Conservation (phyloP, 2,888 invertebrate genomes). For the Poecilobothrus nobilitatus region DNA sequence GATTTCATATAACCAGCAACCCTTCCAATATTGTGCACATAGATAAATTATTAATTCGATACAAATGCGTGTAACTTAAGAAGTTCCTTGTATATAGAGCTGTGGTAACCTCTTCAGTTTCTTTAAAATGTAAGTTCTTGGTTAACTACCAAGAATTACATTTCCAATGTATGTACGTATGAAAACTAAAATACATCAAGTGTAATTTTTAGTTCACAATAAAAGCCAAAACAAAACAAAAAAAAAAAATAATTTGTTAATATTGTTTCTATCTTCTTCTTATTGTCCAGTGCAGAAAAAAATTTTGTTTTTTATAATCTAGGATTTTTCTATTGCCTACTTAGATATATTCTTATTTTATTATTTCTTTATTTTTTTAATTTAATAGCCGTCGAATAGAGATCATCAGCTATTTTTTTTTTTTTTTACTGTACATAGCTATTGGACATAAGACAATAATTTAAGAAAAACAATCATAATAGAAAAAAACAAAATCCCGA, state of each 20-base stretch:
- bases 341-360: background rate
- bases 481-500: background rate
- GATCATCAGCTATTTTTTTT: background rate
- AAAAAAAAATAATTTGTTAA: too few species aligned
- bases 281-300: background rate
- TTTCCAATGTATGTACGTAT: background rate
- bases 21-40: too few species aligned
- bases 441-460: conserved; percentile 1
- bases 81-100: too few species aligned
- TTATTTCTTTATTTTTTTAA: conserved; percentile 1
- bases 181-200: background rate
- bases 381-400: background rate
- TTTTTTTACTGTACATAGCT: too few species aligned
- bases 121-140: too few species aligned
- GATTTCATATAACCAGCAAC: too few species aligned
- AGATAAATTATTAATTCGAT: too few species aligned
- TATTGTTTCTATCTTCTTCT: too few species aligned
- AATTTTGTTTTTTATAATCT: background rate
- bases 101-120: too few species aligned
- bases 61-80: too few species aligned
- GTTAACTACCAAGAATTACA: too few species aligned
- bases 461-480: background rate
- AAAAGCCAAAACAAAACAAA: too few species aligned
- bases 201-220: background rate
- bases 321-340: background rate